Evolutionary conservation across 2,797 vertebrate genomes (phyloP).

Genomic region (Ptychadena robeensis): DNA sequence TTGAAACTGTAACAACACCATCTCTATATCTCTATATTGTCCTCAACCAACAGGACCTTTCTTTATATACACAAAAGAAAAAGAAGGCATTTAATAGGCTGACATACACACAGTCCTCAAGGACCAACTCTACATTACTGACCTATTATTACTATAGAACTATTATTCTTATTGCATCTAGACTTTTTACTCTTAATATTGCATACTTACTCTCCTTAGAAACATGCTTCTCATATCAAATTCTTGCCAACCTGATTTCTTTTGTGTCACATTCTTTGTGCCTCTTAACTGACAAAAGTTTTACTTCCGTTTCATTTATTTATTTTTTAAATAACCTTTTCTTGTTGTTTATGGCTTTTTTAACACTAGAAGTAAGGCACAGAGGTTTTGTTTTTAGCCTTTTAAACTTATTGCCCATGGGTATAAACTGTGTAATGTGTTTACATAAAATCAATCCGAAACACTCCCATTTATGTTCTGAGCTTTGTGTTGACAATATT

Average conservation of each 20-base stretch:
- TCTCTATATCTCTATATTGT: too few species aligned
- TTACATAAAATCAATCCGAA: conserved; percentile 20
- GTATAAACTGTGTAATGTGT: conserved; percentile 64
- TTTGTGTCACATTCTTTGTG: neutral
- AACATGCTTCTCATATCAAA: neutral
- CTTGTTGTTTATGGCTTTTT: neutral
- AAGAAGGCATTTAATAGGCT: too few species aligned
- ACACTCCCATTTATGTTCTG: neutral
- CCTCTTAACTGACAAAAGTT: neutral
- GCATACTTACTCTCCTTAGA: neutral
- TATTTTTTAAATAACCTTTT: neutral
- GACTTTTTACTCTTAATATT: too few species aligned
- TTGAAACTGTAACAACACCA: too few species aligned
- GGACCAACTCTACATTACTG: too few species aligned
- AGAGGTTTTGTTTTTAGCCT: conserved; percentile 65
- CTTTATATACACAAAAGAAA: too few species aligned
- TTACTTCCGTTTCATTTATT: neutral
- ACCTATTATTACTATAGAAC: too few species aligned
- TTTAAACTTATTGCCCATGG: conserved; percentile 57
- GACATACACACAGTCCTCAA: too few species aligned
- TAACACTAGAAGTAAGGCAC: conserved; percentile 59
- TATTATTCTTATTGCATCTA: too few species aligned
- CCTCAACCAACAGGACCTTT: too few species aligned
- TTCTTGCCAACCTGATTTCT: neutral
- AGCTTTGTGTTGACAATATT: neutral